Evolutionary conservation across 2,113 vertebrate genomes (phyloP).

Genomic region (Puffinus mauretanicus): DNA sequence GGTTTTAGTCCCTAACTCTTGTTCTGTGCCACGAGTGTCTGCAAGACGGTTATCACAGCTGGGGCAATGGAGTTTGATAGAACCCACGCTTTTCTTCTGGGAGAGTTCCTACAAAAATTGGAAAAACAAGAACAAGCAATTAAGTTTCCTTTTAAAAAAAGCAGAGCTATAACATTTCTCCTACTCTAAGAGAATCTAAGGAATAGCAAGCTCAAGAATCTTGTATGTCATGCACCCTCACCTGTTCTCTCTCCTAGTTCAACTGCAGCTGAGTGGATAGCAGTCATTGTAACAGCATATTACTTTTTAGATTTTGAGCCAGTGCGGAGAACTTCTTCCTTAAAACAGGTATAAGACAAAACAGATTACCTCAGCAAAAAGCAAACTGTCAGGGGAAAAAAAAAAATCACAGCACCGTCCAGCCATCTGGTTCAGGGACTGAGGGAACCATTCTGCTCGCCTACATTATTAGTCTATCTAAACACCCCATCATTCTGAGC

Average conservation of each 20-base stretch:
- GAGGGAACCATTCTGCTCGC: accelerated
- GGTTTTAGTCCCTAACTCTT: neutral
- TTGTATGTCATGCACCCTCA: neutral
- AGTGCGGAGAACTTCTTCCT: neutral
- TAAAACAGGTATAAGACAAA: neutral
- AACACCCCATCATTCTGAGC: neutral
- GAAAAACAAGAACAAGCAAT: neutral
- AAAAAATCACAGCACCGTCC: no score
- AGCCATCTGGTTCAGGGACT: neutral
- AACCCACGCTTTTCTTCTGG: neutral
- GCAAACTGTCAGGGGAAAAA: neutral
- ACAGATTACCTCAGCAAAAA: neutral
- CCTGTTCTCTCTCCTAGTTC: neutral
- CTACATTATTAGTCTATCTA: neutral
- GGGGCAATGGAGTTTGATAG: neutral
- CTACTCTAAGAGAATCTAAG: neutral
- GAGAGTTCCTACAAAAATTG: neutral
- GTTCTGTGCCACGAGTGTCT: neutral
- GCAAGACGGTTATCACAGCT: constrained; percentile 17
- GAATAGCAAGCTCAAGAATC: neutral
- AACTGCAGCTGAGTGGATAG: neutral
- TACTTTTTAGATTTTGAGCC: neutral
- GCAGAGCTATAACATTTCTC: neutral
- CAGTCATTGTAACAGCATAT: neutral
- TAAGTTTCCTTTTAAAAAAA: neutral